Conservation (phyloP, 2,888 invertebrate species). For the Caenorhabditis panamensis region DNA sequence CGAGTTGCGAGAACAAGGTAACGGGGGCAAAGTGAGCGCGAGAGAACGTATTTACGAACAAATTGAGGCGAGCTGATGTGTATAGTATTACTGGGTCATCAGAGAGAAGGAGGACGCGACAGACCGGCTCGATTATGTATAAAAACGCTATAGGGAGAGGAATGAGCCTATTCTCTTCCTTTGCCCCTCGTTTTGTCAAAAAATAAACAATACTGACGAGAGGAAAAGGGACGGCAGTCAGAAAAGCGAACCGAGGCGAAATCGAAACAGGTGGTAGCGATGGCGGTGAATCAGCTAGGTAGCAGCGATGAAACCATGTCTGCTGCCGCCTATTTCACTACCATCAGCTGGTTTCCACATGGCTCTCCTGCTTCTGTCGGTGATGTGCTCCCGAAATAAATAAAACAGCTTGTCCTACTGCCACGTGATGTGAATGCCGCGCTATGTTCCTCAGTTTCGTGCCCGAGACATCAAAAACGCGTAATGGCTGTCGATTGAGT, state of each 20-base stretch:
- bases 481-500: constrained; percentile 10
- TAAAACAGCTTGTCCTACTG: constrained; percentile 1
- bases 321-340: not conserved
- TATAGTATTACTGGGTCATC: constrained; percentile 9
- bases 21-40: constrained; percentile 1
- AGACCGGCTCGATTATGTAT: constrained; percentile 6
- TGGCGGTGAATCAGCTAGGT: not conserved
- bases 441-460: constrained; percentile 5
- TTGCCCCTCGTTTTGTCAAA: not conserved
- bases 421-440: constrained; percentile 7
- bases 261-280: not conserved
- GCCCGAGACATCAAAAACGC: constrained; percentile 7
- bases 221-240: not conserved
- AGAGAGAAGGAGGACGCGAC: not conserved
- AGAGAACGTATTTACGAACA: constrained; percentile 10
- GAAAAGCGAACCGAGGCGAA: not conserved
- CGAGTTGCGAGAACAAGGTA: too few relatives aligned
- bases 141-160: not conserved
- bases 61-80: constrained; percentile 14
- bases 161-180: constrained; percentile 6
- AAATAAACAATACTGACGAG: constrained; percentile 6
- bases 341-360: constrained; percentile 11
- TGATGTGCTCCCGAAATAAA: constrained; percentile 7
- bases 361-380: not conserved
- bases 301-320: not conserved